phyloP scores from a whole-genome alignment of 2,888 invertebrate genomes.

The Cantharis rufa region DNA sequence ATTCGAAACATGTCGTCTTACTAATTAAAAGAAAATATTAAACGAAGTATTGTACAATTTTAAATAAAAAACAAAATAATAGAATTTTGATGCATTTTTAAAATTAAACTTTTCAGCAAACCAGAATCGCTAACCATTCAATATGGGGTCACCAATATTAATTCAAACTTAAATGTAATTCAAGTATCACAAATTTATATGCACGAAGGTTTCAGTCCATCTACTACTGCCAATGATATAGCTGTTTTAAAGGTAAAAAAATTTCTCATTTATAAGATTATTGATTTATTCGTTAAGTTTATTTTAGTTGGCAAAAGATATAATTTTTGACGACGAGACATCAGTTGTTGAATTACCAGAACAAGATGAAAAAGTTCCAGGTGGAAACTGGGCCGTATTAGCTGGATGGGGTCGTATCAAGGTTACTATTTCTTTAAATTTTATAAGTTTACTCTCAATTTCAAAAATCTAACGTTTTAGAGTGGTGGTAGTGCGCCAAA shows the following conservation, averaged over 20 bases:
- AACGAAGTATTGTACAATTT: no score
- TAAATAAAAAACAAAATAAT: no score
- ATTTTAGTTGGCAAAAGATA: slow-evolving; percentile 36
- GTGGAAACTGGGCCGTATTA: slow-evolving; percentile 28
- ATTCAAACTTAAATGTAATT: slow-evolving; percentile 17
- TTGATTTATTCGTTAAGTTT: background rate
- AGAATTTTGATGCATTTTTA: background rate
- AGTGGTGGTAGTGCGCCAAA: slow-evolving; percentile 48
- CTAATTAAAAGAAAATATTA: no score
- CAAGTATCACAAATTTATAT: slow-evolving; percentile 20
- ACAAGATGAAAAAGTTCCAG: slow-evolving; percentile 28
- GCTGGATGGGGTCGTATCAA: slow-evolving; percentile 37
- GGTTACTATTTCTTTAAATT: slow-evolving; percentile 45
- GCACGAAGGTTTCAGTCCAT: slow-evolving; percentile 24
- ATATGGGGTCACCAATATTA: slow-evolving; percentile 28
- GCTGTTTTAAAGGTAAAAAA: slow-evolving; percentile 28
- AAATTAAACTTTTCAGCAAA: background rate
- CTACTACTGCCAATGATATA: slow-evolving; percentile 29
- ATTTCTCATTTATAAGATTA: background rate
- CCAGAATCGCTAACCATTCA: slow-evolving; percentile 13
- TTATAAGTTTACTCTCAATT: slow-evolving; percentile 31
- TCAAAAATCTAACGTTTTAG: slow-evolving; percentile 36
- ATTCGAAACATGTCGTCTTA: no score
- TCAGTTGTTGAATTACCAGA: slow-evolving; percentile 31
- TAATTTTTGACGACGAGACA: slow-evolving; percentile 28